Conservation (phyloP, 2,888 invertebrate genomes). For the Stenichneumon culpator region DNA sequence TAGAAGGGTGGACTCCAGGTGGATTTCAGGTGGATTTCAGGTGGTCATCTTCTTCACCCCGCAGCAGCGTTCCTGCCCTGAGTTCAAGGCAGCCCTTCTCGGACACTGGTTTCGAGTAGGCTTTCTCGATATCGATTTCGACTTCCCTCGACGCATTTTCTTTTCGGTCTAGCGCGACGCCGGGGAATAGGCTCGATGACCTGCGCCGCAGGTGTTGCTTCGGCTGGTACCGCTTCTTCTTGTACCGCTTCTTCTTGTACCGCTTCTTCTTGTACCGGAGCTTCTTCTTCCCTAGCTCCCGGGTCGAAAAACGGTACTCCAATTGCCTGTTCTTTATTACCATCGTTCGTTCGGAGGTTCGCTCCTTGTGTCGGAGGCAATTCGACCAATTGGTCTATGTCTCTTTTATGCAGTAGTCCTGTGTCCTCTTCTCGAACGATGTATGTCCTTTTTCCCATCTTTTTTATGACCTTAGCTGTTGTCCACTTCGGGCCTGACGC, state of each 20-base stretch:
- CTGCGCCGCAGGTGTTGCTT: too few relatives aligned
- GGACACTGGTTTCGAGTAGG: slow-evolving; percentile 3
- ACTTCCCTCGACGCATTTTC: background rate
- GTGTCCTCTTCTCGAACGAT: slow-evolving; percentile 26
- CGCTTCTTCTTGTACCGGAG: background rate
- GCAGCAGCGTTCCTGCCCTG: too few relatives aligned
- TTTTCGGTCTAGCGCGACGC: background rate
- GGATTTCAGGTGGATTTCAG: too few relatives aligned
- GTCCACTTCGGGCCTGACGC: slow-evolving; percentile 49
- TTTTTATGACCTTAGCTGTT: slow-evolving; percentile 40
- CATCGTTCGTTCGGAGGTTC: background rate
- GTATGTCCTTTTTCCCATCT: slow-evolving; percentile 57
- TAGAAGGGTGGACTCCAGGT: too few relatives aligned
- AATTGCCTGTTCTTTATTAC: background rate
- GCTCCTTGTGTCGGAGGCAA: background rate
- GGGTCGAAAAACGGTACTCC: slow-evolving; percentile 20
- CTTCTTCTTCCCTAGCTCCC: background rate
- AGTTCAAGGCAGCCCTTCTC: background rate
- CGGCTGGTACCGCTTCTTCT: background rate
- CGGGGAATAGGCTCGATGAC: background rate
- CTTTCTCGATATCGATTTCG: slow-evolving; percentile 19
- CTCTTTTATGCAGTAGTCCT: slow-evolving; percentile 52
- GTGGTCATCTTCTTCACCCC: too few relatives aligned
- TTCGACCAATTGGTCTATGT: slow-evolving; percentile 57
- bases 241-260: too few relatives aligned